Base-by-base conservation (phyloP, 2,888 invertebrate genomes). In the Arge pagana region DNA sequence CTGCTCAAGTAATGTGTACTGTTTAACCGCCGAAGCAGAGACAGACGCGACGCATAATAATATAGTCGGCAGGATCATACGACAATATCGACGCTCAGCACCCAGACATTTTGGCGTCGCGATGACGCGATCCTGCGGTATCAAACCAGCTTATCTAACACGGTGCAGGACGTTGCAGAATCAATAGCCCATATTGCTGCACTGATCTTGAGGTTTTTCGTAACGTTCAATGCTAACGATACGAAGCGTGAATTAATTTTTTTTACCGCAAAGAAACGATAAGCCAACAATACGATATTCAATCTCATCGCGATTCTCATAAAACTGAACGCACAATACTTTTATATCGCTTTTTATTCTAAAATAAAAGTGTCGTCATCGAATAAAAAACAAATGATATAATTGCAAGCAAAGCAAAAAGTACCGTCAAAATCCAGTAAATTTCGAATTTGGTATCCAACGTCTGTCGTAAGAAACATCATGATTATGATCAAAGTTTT, bases 31-130 rank as follows among this genome's bases (percentile, higher is more conserved):
- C n/a, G n/a, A n/a, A n/a, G n/a, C n/a, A n/a, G n/a, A n/a, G n/a
- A n/a, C n/a, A n/a, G n/a, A n/a, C n/a, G n/a, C n/a, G n/a, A n/a
- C n/a, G n/a, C n/a, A n/a, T n/a, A n/a, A n/a, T n/a, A n/a, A n/a
- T n/a, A n/a, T n/a, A n/a, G n/a, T n/a, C n/a, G n/a, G n/a, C 3
- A 50, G 18, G 36, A 36, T 43, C 35, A 43, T 15, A 37, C 26
- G 24, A 51, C 24, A n/a, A n/a, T n/a, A n/a, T n/a, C n/a, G n/a
- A n/a, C n/a, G n/a, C n/a, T n/a, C n/a, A 52, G 48, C 57, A 53
- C 50, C 57, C 36, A 55, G 56, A 58, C 49, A 56, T 54, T 56
- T 49, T 15, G 62, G 54, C 64, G 62, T 60, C 60, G n/a, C n/a
- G 49, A 43, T n/a, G 18, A 28, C 39, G 50, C 31, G 26, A 40